A percentile compares a stretch with the other conserved stretches of the same genome.
phyloP scores from a whole-genome alignment of 2,888 invertebrate species.

The Leptarthrus brevirostris region DNA sequence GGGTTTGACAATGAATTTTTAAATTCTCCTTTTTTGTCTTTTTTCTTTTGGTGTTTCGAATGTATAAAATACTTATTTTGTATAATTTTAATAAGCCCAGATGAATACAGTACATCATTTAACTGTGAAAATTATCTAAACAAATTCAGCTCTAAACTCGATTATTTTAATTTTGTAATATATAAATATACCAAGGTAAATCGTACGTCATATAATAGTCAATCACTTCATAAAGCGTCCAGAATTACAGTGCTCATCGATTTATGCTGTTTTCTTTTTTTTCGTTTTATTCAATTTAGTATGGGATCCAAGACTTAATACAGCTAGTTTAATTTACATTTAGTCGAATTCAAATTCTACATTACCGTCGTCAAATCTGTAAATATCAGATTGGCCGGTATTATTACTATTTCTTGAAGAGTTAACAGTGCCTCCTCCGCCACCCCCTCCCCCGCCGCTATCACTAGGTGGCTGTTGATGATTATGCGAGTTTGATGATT shows the following conservation, averaged over 20 bases:
- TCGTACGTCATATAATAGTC: constrained; percentile 24
- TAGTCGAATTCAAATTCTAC: constrained; percentile 61
- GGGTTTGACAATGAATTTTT: constrained; percentile 28
- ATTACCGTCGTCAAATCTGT: constrained; percentile 65
- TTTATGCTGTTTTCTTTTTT: constrained; percentile 13
- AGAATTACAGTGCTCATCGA: constrained; percentile 9
- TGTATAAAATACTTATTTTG: constrained; percentile 24
- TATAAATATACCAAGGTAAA: constrained; percentile 43
- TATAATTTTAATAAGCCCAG: constrained; percentile 32
- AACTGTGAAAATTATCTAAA: constrained; percentile 39
- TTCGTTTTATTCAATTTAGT: constrained; percentile 17
- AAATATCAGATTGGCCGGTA: constrained; percentile 52
- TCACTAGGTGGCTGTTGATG: constrained; percentile 48
- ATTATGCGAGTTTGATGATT: constrained; percentile 31
- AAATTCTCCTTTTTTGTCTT: constrained; percentile 10
- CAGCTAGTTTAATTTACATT: constrained; percentile 42
- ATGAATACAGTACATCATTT: constrained; percentile 22
- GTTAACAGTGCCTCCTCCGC: constrained; percentile 6
- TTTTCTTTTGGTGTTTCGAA: constrained; percentile 16
- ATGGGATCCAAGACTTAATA: constrained; percentile 11
- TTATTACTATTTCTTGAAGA: constrained; percentile 45
- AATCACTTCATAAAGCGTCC: constrained; percentile 27
- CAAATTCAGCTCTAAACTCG: constrained; percentile 35
- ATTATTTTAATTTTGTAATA: constrained; percentile 32
- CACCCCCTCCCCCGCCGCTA: constrained; percentile 55